Base-by-base conservation (phyloP, 2,888 invertebrate genomes). In the Tuta absoluta region DNA sequence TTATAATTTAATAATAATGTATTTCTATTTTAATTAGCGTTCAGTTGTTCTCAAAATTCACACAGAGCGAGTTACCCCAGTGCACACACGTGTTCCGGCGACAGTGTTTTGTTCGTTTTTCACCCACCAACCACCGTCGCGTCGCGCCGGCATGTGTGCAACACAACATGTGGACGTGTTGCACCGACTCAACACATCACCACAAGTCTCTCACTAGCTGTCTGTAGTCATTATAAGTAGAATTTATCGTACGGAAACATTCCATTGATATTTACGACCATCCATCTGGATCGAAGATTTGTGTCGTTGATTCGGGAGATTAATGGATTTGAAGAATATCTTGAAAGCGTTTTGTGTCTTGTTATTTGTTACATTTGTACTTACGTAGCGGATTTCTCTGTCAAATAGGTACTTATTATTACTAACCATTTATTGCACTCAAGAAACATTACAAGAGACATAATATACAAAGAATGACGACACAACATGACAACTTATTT, bases 91-190 rank as follows among this genome's bases (percentile, higher is more conserved):
- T 64, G 71, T 77, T 75, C 73, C 12, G 69, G 73, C 74, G 68
- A 72, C 69, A 68, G 21, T 68, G 72, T 80, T 80, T 78, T 79
- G 79, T 83, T 78, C 75, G 71, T 81, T 80, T 82, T 81, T 74
- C 72, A 65, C 12, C 68, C 70, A 71, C 79, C 85, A 33, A 33
- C 8, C 33, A 33, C 33, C 33, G 8, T 3, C 33, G 33, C 33
- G n/a, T n/a, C n/a, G n/a, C n/a, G n/a, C n/a, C n/a, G n/a, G n/a
- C 33, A 85, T 72, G 75, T 85, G 85, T 51, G 41, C 10, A 14
- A 14, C 51, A 23, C 21, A 17, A 62, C 49, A 49, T 33, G 23
- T 51, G 56, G 21, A 23, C 23, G 4, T 51, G 51, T 23, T 23
- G 19, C 51, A 23, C 51, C n/a, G 12, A 28, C 33, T 28, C 51